Conservation (phyloP, 2,888 invertebrate species). For the Muschampia staudingeri region DNA sequence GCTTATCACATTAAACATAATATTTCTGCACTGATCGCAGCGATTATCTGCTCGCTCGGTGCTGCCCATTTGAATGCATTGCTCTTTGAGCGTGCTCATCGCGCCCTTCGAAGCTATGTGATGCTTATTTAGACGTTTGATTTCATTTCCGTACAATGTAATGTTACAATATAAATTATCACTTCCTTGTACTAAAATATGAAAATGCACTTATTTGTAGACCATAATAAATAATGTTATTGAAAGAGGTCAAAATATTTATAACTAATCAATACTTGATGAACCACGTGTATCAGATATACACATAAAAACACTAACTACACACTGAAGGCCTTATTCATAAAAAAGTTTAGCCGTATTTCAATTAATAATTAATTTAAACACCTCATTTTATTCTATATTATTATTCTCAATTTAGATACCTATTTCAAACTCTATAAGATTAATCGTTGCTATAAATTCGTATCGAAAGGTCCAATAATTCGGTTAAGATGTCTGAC, state of each 20-base stretch:
- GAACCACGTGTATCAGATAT: no score
- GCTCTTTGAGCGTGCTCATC: slow-evolving; percentile 85
- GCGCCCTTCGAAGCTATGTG: slow-evolving; percentile 81
- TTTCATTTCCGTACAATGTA: slow-evolving; percentile 79
- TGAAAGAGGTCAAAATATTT: no score
- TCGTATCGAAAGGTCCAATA: neutral
- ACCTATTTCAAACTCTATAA: neutral
- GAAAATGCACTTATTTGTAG: no score
- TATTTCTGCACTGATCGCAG: slow-evolving; percentile 82
- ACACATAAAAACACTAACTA: no score
- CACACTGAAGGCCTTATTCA: no score
- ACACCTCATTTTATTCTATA: neutral
- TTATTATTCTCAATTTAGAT: neutral
- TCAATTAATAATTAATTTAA: neutral
- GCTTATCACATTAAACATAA: slow-evolving; percentile 73
- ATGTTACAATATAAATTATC: neutral
- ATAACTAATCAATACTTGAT: no score
- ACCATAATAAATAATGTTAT: no score
- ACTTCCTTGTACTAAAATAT: no score
- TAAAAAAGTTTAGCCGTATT: no score
- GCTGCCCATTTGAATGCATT: slow-evolving; percentile 81
- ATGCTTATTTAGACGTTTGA: slow-evolving; percentile 85
- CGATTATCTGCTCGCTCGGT: slow-evolving; percentile 81
- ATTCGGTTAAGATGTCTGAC: neutral
- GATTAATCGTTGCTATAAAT: neutral